Evolutionary conservation across 2,888 invertebrate genomes (phyloP).

Genomic region (Hoplodrina ambigua): DNA sequence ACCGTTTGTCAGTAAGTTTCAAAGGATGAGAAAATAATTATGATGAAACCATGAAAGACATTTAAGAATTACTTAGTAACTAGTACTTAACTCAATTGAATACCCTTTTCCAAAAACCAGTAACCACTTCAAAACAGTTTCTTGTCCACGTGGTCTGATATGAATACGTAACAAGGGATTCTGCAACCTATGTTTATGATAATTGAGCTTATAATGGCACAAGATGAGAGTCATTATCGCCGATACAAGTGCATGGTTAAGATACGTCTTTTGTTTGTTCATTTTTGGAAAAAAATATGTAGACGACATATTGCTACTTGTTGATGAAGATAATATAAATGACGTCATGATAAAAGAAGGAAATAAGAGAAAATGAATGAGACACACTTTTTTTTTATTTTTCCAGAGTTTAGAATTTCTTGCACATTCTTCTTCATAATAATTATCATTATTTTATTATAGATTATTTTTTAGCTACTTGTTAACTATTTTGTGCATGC

Average conservation of each 20-base stretch:
- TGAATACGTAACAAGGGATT: slow-evolving; percentile 62
- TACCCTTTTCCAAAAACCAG: slow-evolving; percentile 16
- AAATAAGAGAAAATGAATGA: neutral
- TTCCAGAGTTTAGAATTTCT: too few species aligned
- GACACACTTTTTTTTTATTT: too few species aligned
- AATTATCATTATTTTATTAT: too few species aligned
- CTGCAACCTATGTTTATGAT: slow-evolving; percentile 65
- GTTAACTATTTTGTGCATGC: too few species aligned
- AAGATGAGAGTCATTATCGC: slow-evolving; percentile 49
- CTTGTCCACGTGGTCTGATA: slow-evolving; percentile 41
- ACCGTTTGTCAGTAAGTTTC: too few species aligned
- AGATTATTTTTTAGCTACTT: too few species aligned
- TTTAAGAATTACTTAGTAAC: neutral
- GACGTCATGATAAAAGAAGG: neutral
- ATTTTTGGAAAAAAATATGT: neutral
- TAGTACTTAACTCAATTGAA: neutral
- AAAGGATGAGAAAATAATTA: too few species aligned
- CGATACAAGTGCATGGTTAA: slow-evolving; percentile 52
- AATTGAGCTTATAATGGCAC: slow-evolving; percentile 66
- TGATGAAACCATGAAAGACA: neutral
- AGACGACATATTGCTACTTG: slow-evolving; percentile 11
- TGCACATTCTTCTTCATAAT: too few species aligned
- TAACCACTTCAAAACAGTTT: slow-evolving; percentile 23
- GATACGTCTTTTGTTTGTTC: slow-evolving; percentile 20
- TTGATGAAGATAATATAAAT: neutral